Base-by-base conservation (phyloP, 2,797 vertebrate genomes). In the Macroramphosus scolopax region DNA sequence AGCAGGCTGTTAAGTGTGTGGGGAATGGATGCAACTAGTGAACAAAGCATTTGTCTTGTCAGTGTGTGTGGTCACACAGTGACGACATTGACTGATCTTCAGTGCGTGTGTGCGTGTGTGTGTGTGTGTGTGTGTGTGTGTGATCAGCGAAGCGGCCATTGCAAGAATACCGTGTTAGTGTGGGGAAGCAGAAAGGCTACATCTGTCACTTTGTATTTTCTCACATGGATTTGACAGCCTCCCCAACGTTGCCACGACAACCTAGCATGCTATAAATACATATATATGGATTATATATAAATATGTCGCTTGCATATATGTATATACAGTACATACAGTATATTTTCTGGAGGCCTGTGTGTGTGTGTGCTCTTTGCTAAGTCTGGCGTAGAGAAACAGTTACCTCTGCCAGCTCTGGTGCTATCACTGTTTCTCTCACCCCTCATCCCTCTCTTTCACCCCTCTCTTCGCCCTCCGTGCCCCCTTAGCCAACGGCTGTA, bases 191-290 rank as follows among this genome's bases (percentile, higher is more conserved):
- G 87, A 93, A 87, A 83, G 89, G 73, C 84, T 87, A 82, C 90
- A 90, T 92, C 89, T 92, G 90, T 85, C 78, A 82, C 89, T 91
- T 88, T 84, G 87, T 44, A 82, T 88, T 84, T 85, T 76, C 75
- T 80, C 68, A 71, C 61, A 67, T 37, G 9, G 43, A 50, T 75
- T 74, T 86, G 86, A 87, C 77, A 74, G 73, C 69, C 70, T 68
- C 73, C 78, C 75, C 43, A 25, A 84, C 77, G 65, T 51, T 43
- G 51, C 73, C 42, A 51, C 48, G 47, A 78, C 66, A 73, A 80
- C 60, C 74, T 48, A 38, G 68, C 24, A 17, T 78, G 59, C 57
- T n/a, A 22, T 22, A 22, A 22, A 22, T 6, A 15, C 12, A 1
- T 2, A 12, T 45, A 34, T 11, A 37, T 34, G n/a, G n/a, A n/a